A percentile compares a stretch with the other conserved stretches of the same genome.
Evolutionary conservation across 30 jellyfish, hydroid and myxozoan species (phyloP).

Genomic region (Aurelia aurita): DNA sequence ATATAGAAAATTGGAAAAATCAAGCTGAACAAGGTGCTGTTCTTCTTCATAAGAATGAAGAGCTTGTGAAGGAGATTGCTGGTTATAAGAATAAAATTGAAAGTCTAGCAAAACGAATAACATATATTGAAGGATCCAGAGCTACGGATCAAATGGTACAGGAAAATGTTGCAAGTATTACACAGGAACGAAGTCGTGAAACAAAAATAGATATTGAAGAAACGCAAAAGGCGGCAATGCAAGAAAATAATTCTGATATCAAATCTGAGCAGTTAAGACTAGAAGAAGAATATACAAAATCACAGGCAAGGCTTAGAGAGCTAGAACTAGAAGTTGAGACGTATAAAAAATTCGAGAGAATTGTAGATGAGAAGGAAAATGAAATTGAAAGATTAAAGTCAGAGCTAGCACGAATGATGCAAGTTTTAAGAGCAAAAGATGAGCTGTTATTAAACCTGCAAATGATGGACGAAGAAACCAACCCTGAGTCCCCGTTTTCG

Average conservation of each 20-base stretch:
- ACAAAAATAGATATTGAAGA: not conserved
- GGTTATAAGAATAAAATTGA: constrained; percentile 12
- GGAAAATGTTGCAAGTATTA: not conserved
- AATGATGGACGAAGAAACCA: constrained; percentile 61
- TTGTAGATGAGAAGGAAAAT: constrained; percentile 26
- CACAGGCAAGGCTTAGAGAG: constrained; percentile 40
- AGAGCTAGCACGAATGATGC: constrained; percentile 74
- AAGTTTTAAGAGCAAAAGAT: constrained; percentile 71
- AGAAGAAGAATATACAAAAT: constrained; percentile 5
- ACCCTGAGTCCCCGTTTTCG: constrained; percentile 52
- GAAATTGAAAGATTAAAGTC: constrained; percentile 45
- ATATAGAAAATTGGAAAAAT: constrained; percentile 29
- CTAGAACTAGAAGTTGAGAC: constrained; percentile 60
- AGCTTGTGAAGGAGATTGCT: not conserved
- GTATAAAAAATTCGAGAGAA: constrained; percentile 25
- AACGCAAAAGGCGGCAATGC: not conserved
- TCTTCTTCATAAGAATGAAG: constrained; percentile 17
- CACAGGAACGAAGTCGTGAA: not conserved
- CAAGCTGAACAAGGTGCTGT: not conserved
- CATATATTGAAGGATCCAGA: constrained; percentile 10
- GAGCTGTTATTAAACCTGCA: constrained; percentile 68
- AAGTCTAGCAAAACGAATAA: not conserved
- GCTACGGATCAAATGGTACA: constrained; percentile 9
- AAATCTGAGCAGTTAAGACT: constrained; percentile 22
- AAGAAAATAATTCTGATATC: not conserved